Base-by-base conservation (phyloP, 2,888 invertebrate species). In the Parapristionchus giblindavisi region DNA sequence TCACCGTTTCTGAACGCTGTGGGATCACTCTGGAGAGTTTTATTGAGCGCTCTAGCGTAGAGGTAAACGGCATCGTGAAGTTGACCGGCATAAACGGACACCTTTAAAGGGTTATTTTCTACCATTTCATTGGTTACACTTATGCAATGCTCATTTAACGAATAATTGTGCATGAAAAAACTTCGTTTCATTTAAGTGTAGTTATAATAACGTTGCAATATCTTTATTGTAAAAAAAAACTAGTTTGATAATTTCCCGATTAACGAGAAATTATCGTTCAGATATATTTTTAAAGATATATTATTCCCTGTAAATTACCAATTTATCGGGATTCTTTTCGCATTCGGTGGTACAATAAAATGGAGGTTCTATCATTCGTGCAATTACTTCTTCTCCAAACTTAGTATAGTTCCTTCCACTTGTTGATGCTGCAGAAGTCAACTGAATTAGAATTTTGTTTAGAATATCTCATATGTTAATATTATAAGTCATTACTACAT, bases 321-420 rank as follows among this genome's bases (percentile, higher is more conserved):
- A n/a, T 40, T 71, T 21, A 21, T 40, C 29, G 1, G 24, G 3
- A 2, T 65, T 17, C 17, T 58, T 71, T 17, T 63, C 14, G 51
- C 81, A 81, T 1, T 75, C 78, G 0, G 66, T 72, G 1, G 75
- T 75, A 56, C 81, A 83, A 58, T 78, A 77, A 48, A 82, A 84
- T 1, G 84, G 84, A 21, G 78, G 71, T 3, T 79, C 74, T 17
- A 75, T 77, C 77, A 81, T 82, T 70, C 81, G 36, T 32, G 58
- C 63, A 51, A 81, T 75, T 0, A 84, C 81, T 32, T 83, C 78
- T 43, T 80, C 78, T 40, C 83, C 82, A 75, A 84, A 83, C 24
- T 74, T 74, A 3, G 79, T 80, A 51, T 79, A 78, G 24, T 77
- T 66, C 5, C 77, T 80, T 29, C 75, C 36, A 24, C 60, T 32